Base-by-base conservation (phyloP, 2,797 vertebrate species). In the Chelidonichthys spinosus region DNA sequence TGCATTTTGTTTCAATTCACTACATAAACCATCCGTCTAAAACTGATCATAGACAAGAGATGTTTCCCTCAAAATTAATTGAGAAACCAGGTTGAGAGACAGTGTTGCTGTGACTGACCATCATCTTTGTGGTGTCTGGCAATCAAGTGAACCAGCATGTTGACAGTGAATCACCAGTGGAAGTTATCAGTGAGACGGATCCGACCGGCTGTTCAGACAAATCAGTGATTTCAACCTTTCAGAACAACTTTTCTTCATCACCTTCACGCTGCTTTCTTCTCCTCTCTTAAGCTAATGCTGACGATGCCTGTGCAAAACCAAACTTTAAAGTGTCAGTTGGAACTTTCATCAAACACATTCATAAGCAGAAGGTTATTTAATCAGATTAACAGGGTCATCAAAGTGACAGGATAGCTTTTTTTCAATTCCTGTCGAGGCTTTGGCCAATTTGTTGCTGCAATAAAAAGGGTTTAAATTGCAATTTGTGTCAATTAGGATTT, bases 191-290 rank as follows among this genome's bases (percentile, higher is more conserved):
- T 40, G 62, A 71, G 56, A 71, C 33, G n/a, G 65, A 53, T 54
- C 66, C 61, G 62, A 67, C 58, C 58, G 63, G 1, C 36, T 72
- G 36, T 17, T 68, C 10, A 77, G 62, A 56, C 70, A 72, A 75
- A 72, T 63, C 68, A 68, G n/a, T 11, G n/a, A 43, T 44, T 63
- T 60, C 33, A 64, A 64, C 46, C 7, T 46, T 59, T 54, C 58
- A 50, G 3, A 6, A 18, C 4, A 47, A 40, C 39, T 32, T 46
- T 46, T 6, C 47, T 49, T 36, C 1, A 63, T 63, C 37, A 60
- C 18, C 18, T 25, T 42, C 39, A 25, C 39, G 8, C 32, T 39
- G 1, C 60, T 52, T 33, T 55, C 44, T 39, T n/a, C 44, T 60
- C 13, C 40, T 74, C 36, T 53, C 42, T 36, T 69, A 63, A 65